Percentiles rank a stretch among this genome's conserved stretches.
Evolutionary conservation across 1,140 invertebrate genomes (phyloP).

Genomic region (Lepidurus couesii): DNA sequence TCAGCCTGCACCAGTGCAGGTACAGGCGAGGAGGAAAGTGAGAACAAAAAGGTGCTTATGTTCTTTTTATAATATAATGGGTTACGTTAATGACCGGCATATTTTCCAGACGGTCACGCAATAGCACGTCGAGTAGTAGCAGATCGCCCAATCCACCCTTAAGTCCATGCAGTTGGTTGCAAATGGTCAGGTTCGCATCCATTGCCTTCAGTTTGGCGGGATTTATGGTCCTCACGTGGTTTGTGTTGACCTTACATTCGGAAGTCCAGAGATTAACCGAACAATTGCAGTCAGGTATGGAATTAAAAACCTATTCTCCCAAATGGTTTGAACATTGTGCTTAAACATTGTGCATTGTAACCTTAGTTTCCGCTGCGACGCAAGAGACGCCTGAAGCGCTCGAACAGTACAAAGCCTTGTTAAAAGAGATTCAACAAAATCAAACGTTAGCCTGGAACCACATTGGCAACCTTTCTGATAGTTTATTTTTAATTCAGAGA

Average conservation of each 20-base stretch:
- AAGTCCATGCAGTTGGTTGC: not conserved
- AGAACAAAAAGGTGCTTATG: slow-evolving; percentile 28
- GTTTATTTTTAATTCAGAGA: slow-evolving; percentile 1
- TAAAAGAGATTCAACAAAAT: slow-evolving; percentile 18
- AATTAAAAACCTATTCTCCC: not conserved
- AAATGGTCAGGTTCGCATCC: slow-evolving; percentile 5
- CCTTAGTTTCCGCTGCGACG: not conserved
- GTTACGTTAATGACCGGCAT: not conserved
- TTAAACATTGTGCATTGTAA: too few species aligned
- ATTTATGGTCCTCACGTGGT: slow-evolving; percentile 24
- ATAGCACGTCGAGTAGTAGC: not conserved
- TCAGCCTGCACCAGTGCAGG: slow-evolving; percentile 16
- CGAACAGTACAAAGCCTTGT: not conserved
- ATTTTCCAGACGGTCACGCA: not conserved
- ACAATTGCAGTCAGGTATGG: not conserved
- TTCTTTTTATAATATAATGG: not conserved
- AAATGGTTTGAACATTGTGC: not conserved
- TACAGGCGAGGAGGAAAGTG: slow-evolving; percentile 23
- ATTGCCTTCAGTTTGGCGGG: slow-evolving; percentile 27
- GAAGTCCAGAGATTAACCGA: slow-evolving; percentile 28
- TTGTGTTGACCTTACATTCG: slow-evolving; percentile 24
- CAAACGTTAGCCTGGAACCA: slow-evolving; percentile 4
- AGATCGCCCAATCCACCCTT: not conserved
- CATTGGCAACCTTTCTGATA: not conserved
- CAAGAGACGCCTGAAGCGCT: slow-evolving; percentile 22